Base-by-base conservation (phyloP, 2,797 vertebrate genomes). In the Denticeps clupeoides region DNA sequence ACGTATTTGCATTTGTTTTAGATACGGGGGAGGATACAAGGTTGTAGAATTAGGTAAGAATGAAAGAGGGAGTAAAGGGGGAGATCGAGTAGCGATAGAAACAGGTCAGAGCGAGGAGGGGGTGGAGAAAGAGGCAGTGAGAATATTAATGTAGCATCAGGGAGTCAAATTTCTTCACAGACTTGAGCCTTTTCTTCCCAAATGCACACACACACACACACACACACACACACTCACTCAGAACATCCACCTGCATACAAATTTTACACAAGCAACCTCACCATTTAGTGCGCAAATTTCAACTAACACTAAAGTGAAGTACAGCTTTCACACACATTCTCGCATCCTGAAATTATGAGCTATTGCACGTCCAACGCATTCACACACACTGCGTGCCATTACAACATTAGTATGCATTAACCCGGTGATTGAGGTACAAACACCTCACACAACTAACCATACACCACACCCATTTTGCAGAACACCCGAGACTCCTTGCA, bases 91-190 rank as follows among this genome's bases (percentile, higher is more conserved):
- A 57, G 55, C 63, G 63, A 55, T 57, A 32, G 19, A 46, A 46
- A 38, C 28, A 25, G 37, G 28, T 10, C 1, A 16, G 19, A 31
- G 18, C 25, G 38, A 48, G 8, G 26, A 24, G 12, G n/a, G 54
- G 61, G 56, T 55, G 47, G 63, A 53, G 62, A 59, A 55, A 35
- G 18, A 59, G 59, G 63, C 63, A 72, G 62, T 47, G 61, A 64
- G 75, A 82, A 82, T 82, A 80, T 81, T 74, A 82, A 82, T 82
- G 66, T 63, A 49, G 60, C 72, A 68, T 75, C 71, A 77, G 68
- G 59, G 67, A 69, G 66, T 69, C 41, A 68, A 72, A 65, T 65
- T 61, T 69, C 60, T 75, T 73, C 65, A 58, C 73, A 76, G 68
- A 70, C 63, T 51, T 38, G 41, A 4, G 47, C 41, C 45, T 40